These are phyloP conservation scores for Lepas anatifera DNA, from an alignment of 2,888 invertebrate genomes.

Conservation along the genomic window DNA sequence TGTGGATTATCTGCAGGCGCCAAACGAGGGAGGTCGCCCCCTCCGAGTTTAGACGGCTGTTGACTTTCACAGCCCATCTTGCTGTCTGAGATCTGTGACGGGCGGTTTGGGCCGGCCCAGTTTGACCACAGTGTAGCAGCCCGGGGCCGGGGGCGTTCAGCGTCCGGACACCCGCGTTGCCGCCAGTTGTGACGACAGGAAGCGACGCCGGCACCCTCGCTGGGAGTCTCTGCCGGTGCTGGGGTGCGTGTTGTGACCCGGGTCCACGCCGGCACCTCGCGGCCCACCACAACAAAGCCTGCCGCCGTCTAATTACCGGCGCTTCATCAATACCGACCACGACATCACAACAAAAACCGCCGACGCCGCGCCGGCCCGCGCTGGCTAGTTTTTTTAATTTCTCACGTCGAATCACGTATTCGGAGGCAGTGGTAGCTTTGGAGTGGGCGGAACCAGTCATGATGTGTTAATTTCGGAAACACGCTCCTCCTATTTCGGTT, in stretches of 20 bases:
- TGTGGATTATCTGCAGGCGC: no score
- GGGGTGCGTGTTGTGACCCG: background rate
- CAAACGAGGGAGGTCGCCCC: no score
- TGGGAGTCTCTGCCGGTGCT: background rate
- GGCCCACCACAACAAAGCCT: background rate
- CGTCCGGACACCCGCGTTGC: no score
- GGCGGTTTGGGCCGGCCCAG: no score
- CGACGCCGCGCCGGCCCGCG: background rate
- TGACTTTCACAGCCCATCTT: no score
- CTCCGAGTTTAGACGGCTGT: no score
- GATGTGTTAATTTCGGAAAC: constrained; percentile 10
- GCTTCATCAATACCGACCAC: constrained; percentile 11
- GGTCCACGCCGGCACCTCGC: background rate
- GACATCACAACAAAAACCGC: constrained; percentile 5
- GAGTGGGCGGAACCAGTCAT: no score
- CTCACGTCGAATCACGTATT: constrained; percentile 5
- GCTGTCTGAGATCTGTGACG: no score
- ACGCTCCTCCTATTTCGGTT: background rate
- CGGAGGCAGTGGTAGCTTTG: background rate
- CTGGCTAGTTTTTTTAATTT: constrained; percentile 7
- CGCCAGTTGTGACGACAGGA: background rate
- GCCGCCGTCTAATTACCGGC: background rate
- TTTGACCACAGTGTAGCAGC: no score
- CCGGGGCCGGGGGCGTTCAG: no score
- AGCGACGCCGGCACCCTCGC: background rate